Evolutionary conservation across 2,113 vertebrate species (phyloP).

Genomic region (Calyptommatus sinebrachiatus): DNA sequence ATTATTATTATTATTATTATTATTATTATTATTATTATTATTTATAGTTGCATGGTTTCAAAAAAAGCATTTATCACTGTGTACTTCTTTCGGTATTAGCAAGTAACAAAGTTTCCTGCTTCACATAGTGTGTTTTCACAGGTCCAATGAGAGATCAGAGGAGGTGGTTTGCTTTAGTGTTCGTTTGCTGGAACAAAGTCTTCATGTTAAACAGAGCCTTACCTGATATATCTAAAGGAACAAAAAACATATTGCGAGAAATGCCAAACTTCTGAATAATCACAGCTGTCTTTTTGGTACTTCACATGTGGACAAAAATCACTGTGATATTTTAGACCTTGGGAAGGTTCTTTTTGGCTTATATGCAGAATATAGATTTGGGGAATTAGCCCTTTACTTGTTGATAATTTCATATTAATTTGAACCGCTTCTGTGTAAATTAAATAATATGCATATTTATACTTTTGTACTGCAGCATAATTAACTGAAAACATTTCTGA

Average conservation of each 20-base stretch:
- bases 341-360: neutral
- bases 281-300: neutral
- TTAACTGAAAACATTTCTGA: slow-evolving; percentile 29
- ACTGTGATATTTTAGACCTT: neutral
- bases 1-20: too few species aligned
- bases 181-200: too few species aligned
- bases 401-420: slow-evolving; percentile 6
- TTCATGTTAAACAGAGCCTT: too few species aligned
- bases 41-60: neutral
- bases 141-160: neutral
- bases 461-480: neutral
- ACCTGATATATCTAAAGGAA: too few species aligned
- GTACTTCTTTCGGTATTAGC: too few species aligned
- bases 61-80: too few species aligned
- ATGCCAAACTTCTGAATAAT: slow-evolving; percentile 12
- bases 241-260: neutral
- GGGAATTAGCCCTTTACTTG: slow-evolving; percentile 1
- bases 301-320: neutral
- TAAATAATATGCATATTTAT: neutral
- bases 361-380: neutral
- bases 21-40: too few species aligned
- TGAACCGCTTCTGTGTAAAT: slow-evolving; percentile 26
- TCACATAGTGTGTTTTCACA: too few species aligned
- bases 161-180: neutral
- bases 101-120: too few species aligned